Conservation (phyloP, 2,797 vertebrate species). For the Arctocebus calabarensis region DNA sequence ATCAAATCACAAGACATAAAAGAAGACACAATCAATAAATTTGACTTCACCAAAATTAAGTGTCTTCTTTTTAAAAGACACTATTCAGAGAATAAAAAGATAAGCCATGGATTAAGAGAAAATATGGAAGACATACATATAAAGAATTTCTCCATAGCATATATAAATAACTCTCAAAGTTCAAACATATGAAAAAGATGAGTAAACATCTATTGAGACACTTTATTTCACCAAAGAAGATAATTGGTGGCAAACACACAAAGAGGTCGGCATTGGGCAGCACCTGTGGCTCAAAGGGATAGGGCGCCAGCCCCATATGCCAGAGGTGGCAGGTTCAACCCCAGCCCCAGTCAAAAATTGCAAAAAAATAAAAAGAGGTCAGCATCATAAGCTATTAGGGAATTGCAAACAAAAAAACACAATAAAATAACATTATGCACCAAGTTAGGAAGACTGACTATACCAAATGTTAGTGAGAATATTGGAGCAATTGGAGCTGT, state of each 20-base stretch:
- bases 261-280: background rate
- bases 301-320: no score
- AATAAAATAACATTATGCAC: background rate
- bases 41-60: background rate
- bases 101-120: background rate
- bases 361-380: background rate
- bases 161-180: background rate
- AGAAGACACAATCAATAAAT: background rate
- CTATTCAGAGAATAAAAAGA: background rate
- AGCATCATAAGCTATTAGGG: background rate
- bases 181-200: background rate
- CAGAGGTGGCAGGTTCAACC: no score
- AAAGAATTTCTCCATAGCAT: background rate
- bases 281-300: no score
- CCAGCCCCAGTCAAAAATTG: no score
- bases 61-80: background rate
- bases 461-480: background rate
- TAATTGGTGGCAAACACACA: background rate
- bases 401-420: background rate
- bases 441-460: background rate
- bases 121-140: background rate
- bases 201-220: background rate
- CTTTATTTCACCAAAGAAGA: background rate
- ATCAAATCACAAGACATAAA: background rate
- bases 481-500: background rate